Percentiles rank a stretch among this genome's conserved stretches.
These are phyloP conservation scores for Acestrorhynchus altus DNA, from an alignment of 2,797 vertebrate species.

Conservation along the genomic window DNA sequence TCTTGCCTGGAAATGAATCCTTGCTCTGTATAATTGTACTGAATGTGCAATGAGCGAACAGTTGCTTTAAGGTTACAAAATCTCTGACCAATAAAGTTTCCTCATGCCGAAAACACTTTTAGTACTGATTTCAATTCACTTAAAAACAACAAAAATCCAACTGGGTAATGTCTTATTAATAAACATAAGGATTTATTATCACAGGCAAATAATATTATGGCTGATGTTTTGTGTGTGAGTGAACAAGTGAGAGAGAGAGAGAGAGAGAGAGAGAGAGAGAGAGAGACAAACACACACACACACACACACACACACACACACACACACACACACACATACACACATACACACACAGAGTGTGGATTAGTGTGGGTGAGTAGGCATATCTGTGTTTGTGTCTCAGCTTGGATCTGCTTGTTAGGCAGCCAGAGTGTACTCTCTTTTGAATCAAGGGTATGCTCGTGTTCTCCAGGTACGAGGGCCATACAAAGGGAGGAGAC, in stretches of 20 bases:
- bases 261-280: too few relatives aligned
- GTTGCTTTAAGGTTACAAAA: slow-evolving; percentile 8
- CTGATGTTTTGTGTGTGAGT: slow-evolving; percentile 23
- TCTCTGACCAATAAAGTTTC: not conserved
- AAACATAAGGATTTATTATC: not conserved
- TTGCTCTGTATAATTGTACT: slow-evolving; percentile 15
- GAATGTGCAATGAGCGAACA: slow-evolving; percentile 18
- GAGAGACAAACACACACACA: too few relatives aligned
- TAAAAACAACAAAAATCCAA: not conserved
- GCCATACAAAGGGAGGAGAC: slow-evolving; percentile 59
- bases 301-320: too few relatives aligned
- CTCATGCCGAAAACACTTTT: too few relatives aligned
- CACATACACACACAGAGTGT: too few relatives aligned
- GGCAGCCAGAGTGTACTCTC: slow-evolving; percentile 52
- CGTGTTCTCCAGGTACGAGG: slow-evolving; percentile 66
- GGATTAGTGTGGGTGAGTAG: slow-evolving; percentile 17
- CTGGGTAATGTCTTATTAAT: not conserved
- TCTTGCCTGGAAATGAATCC: slow-evolving; percentile 4
- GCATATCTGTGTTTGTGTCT: slow-evolving; percentile 18
- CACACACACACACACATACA: too few relatives aligned
- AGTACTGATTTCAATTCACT: not conserved
- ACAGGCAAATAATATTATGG: slow-evolving; percentile 24
- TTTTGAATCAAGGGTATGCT: slow-evolving; percentile 68
- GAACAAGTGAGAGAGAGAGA: too few relatives aligned
- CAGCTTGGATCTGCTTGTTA: slow-evolving; percentile 35